Percentiles rank a stretch among this genome's conserved stretches.
These are phyloP conservation scores for Scolopax rusticola DNA, from an alignment of 2,797 vertebrate species.

Conservation along the genomic window DNA sequence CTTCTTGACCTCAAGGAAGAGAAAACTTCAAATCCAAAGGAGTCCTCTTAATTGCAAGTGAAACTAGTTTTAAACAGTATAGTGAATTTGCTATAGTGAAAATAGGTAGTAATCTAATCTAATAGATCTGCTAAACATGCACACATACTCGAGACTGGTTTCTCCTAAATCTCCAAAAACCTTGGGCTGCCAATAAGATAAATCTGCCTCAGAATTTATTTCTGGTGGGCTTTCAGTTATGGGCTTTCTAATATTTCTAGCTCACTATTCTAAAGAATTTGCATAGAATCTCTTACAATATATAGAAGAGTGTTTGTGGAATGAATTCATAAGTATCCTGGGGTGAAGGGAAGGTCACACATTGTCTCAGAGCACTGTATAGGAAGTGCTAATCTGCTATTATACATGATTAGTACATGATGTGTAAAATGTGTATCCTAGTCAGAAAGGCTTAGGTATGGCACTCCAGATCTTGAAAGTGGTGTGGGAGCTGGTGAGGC, in stretches of 20 bases:
- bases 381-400: neutral
- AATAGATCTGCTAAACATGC: too few relatives aligned
- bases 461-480: neutral
- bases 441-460: neutral
- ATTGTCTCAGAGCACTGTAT: accelerated
- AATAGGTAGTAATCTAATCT: neutral
- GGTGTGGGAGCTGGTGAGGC: neutral
- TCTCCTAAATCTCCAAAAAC: neutral
- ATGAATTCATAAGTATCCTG: neutral
- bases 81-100: neutral
- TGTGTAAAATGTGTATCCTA: neutral
- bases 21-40: neutral
- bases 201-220: neutral
- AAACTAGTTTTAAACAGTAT: neutral
- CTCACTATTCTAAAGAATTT: neutral
- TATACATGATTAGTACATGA: accelerated
- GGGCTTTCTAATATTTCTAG: neutral
- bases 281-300: neutral
- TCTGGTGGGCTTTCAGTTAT: neutral
- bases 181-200: neutral
- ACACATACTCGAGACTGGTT: accelerated
- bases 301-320: neutral
- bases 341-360: neutral
- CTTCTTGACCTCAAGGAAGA: neutral
- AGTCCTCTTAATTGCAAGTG: neutral